Evolutionary conservation across 2,797 vertebrate genomes (phyloP).

Genomic region (Peromyscus melanophrys): DNA sequence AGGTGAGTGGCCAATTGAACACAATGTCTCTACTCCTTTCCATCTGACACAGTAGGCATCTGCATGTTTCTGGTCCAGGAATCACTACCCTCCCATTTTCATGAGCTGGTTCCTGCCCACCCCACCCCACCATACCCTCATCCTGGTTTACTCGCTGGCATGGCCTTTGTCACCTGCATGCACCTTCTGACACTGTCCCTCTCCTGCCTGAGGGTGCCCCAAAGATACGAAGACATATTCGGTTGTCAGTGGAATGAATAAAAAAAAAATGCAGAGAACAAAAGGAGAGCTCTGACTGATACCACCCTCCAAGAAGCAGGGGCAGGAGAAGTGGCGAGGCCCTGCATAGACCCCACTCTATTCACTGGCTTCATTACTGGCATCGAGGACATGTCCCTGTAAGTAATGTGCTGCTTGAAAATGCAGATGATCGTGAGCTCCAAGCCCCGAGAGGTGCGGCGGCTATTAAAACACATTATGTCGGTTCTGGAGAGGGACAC

Average conservation of each 20-base stretch:
- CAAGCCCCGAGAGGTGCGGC: rapidly evolving
- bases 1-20: rapidly evolving
- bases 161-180: rapidly evolving
- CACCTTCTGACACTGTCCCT: neutral
- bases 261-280: neutral
- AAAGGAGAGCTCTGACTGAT: neutral
- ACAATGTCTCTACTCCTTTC: too few species aligned
- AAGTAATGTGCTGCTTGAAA: neutral
- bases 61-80: neutral
- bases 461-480: neutral
- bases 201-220: rapidly evolving
- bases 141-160: rapidly evolving
- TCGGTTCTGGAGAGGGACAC: constrained; percentile 1
- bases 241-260: rapidly evolving
- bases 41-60: rapidly evolving
- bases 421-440: neutral
- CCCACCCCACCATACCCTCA: too few species aligned
- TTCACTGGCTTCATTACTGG: neutral
- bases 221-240: rapidly evolving
- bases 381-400: neutral
- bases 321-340: rapidly evolving
- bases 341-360: neutral
- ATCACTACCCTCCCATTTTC: neutral
- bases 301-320: rapidly evolving
- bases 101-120: too few species aligned